phyloP scores from a whole-genome alignment of 2,888 invertebrate genomes.

The Campoplex nolae region DNA sequence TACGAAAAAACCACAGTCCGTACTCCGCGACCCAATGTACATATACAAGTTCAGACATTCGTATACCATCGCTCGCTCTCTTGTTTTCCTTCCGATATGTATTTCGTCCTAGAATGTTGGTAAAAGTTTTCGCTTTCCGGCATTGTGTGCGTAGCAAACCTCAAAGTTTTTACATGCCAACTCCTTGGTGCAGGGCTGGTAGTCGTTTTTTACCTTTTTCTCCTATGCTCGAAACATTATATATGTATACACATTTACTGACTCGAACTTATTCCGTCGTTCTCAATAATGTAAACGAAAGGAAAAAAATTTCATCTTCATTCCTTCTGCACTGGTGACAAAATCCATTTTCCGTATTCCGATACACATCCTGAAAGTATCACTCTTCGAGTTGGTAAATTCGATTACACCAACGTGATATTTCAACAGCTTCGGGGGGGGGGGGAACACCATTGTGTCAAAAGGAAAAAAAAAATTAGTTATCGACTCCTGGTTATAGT shows the following conservation, averaged over 20 bases:
- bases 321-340: conserved; percentile 48
- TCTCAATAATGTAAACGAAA: conserved; percentile 49
- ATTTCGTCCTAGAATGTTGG: conserved; percentile 43
- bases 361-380: neutral
- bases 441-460: neutral
- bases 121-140: conserved; percentile 56
- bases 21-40: neutral
- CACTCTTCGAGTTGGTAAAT: neutral
- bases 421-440: neutral
- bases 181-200: conserved; percentile 33
- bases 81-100: conserved; percentile 59
- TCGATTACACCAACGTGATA: conserved; percentile 7
- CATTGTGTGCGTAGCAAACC: conserved; percentile 63
- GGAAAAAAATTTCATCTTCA: conserved; percentile 34
- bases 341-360: conserved; percentile 29
- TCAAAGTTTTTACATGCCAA: conserved; percentile 69
- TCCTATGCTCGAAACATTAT: conserved; percentile 15
- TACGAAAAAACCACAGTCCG: conserved; percentile 19
- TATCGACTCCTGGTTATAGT: neutral
- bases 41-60: conserved; percentile 45
- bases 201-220: conserved; percentile 1
- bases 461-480: neutral
- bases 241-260: conserved; percentile 28
- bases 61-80: conserved; percentile 34
- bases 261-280: conserved; percentile 43